Base-by-base conservation (phyloP, 2,797 vertebrate species). In the Morus bassanus region DNA sequence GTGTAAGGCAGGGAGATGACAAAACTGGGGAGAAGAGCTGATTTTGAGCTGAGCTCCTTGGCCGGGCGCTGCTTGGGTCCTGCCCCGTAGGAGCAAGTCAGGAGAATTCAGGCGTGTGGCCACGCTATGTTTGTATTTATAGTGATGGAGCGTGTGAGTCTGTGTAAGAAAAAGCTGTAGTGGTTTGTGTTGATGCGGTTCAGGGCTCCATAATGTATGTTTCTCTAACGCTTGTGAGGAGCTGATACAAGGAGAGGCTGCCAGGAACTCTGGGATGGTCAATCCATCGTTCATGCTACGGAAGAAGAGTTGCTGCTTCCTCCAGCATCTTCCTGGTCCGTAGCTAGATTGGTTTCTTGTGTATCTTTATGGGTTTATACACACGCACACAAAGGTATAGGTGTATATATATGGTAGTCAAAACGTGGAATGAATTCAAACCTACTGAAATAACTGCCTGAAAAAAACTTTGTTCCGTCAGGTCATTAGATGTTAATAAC, bases 71-170 rank as follows among this genome's bases (percentile, higher is more conserved):
- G 11, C 37, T 11, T 50, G 33, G 64, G 57, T 45, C 24, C 41
- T 65, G 35, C 35, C 57, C 8, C 0, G 1, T 7, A 10, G 45
- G 15, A 88, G 37, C 0, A 1, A 33, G 35, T 43, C 13, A 10
- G 7, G 75, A 56, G 65, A 37, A 30, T 11, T 24, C 22, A 21
- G 63, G 43, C 8, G 2, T 1, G 11, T 56, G 69, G 22, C 33
- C 30, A 2, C 0, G 0, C 13, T 9, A 31, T 18, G 25, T 13
- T 56, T 63, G 35, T 59, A 3, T 67, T 33, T 13, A 3, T 41
- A 15, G 16, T 0, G 6, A 12, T 10, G 22, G 19, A 31, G 18
- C 1, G 0, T 35, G 31, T 11, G 23, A 41, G n/a, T 35, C 33
- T n/a, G 21, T 16, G 27, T 17, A n/a, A 7, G 7, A 9, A 9